Base-by-base conservation (phyloP, 2,888 invertebrate genomes). In the Drosophila leonis region DNA sequence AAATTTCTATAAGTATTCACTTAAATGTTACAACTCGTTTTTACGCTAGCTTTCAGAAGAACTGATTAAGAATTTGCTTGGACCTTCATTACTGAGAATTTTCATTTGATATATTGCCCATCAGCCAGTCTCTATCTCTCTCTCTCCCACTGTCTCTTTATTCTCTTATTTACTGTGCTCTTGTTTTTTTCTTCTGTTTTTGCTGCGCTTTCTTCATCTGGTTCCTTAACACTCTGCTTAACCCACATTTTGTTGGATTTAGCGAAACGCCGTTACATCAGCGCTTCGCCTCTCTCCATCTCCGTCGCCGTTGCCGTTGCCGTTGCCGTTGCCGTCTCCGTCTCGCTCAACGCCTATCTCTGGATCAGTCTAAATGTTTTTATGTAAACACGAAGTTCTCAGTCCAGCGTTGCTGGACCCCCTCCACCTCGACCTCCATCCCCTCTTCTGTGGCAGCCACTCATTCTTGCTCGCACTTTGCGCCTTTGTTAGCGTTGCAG, bases 401-500 rank as follows among this genome's bases (percentile, higher is more conserved):
- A 55, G 68, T 62, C 46, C 49, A 41, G 39, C 46, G 10, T 18
- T 18, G 15, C 33, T 31, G 15, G 13, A 20, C 4, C 24, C 51
- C 35, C 49, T 41, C 10, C 18, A 1, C 4, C 15, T 33, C 24
- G 4, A 3, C 9, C 51, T 15, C 1, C n/a, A 24, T 3, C 8
- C 15, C 8, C 44, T 13, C 15, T 9, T 13, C 12, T 10, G 24
- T 27, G 35, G n/a, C 37, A 27, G 54, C 54, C 54, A 39, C 27
- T 52, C 52, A 24, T 37, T 33, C 52, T 37, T 33, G 35, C 52
- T 54, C 54, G 78, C 83, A 80, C 83, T 85, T 83, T 80, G 74
- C 80, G 86, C 65, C 84, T 86, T 86, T 86, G 86, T 82, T 78
- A 69, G 76, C 76, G 80, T 73, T 84, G 86, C 83, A 86, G 83